These are phyloP conservation scores for Physeter macrocephalus DNA, from an alignment of 2,113 vertebrate genomes.

Conservation along the genomic window DNA sequence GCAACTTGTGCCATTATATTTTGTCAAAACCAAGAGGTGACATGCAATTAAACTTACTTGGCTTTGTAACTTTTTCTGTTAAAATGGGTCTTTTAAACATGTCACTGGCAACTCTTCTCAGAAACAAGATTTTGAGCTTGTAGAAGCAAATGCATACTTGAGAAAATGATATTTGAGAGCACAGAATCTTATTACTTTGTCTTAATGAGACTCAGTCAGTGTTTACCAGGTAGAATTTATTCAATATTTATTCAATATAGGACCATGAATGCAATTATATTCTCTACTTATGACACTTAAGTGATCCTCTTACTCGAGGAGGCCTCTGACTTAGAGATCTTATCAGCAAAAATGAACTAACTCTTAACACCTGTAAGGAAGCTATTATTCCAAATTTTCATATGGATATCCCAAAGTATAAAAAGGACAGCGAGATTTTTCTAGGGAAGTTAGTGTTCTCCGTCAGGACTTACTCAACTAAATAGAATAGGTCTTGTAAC, in stretches of 20 bases:
- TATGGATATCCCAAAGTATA: neutral
- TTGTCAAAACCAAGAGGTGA: constrained; percentile 73
- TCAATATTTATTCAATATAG: constrained; percentile 49
- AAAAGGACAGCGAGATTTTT: neutral
- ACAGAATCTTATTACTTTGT: constrained; percentile 56
- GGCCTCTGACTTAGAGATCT: neutral
- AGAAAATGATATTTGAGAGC: constrained; percentile 54
- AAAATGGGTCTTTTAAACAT: constrained; percentile 62
- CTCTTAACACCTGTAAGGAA: neutral
- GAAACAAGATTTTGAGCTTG: constrained; percentile 49
- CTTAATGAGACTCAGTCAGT: constrained; percentile 53
- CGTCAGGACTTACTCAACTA: neutral
- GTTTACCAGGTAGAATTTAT: constrained; percentile 52
- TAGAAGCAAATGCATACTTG: constrained; percentile 40
- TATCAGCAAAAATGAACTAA: constrained; percentile 14
- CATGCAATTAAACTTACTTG: constrained; percentile 61
- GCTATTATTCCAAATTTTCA: neutral
- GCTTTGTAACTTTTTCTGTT: constrained; percentile 62
- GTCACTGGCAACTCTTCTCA: constrained; percentile 49
- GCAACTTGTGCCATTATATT: constrained; percentile 69
- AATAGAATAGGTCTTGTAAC: neutral
- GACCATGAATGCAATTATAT: constrained; percentile 35
- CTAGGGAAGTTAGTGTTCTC: neutral
- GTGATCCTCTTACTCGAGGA: neutral
- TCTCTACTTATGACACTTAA: neutral